Base-by-base conservation (phyloP, 2,113 vertebrate species). In the Oncorhynchus mykiss region DNA sequence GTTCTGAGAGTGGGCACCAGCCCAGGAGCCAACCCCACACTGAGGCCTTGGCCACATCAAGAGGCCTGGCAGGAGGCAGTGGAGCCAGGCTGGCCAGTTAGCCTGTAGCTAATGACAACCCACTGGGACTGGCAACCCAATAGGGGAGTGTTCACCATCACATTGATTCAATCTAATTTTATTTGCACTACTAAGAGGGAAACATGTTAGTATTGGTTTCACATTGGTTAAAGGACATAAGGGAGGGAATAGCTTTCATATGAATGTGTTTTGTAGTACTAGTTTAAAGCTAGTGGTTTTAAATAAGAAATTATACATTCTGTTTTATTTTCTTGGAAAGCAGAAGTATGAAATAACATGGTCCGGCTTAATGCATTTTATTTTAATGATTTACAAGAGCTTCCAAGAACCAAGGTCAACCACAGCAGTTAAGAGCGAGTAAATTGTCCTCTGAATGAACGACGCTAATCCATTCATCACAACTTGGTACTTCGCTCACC, bases 21-120 rank as follows among this genome's bases (percentile, higher is more conserved):
- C 39, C 39, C 79, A 2, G 9, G 51, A 54, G 51, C 51, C 78
- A 1, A 1, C 18, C 34, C 81, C 82, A 74, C 82, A 66, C 84
- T 72, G 72, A 22, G 73, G 77, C 77, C 83, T 81, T 88, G 84
- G 85, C 79, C 80, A 89, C 87, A 91, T 86, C 88, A 88, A 77
- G 81, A 78, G 31, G 72, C 82, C 83, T 88, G 87, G 39, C 39
- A n/a, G 84, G 84, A 80, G 87, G 81, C 22, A 34, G 64, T 66
- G 71, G 73, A 76, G 73, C 75, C 48, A 14, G 54, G 65, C 64
- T 72, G 5, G 25, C 70, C 87, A 80, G 72, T 57, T 70, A 70
- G 81, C 90, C 84, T 80, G 77, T 71, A 82, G 89, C 89, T 67
- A 83, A 45, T 9, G 39, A 80, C 82, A 71, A 87, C 88, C 88